Conservation (phyloP, 2,888 invertebrate genomes). For the Eucera pruinosa region DNA sequence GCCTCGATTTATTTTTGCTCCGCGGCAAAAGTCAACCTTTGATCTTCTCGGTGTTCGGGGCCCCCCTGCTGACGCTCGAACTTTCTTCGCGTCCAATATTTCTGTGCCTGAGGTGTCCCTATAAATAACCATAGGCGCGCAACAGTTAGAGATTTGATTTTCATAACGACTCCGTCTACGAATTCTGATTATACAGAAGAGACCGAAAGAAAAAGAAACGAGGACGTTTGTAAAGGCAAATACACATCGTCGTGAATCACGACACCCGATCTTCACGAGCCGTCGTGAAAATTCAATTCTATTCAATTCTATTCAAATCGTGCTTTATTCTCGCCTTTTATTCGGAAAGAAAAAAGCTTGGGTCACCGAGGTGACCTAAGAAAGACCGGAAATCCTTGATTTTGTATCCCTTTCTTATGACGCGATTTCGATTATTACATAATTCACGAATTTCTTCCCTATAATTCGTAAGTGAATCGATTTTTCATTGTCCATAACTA, state of each 20-base stretch:
- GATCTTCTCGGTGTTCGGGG: constrained; percentile 36
- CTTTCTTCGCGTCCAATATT: constrained; percentile 27
- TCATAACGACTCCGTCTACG: background rate
- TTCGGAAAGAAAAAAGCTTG: background rate
- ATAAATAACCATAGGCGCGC: constrained; percentile 19
- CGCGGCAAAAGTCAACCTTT: constrained; percentile 49
- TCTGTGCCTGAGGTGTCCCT: background rate
- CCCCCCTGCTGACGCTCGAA: background rate
- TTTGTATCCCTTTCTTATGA: no score
- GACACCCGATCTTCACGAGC: constrained; percentile 17
- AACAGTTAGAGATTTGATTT: constrained; percentile 1
- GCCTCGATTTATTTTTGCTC: constrained; percentile 59
- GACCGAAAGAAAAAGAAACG: background rate
- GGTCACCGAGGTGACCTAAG: no score
- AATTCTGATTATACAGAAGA: background rate
- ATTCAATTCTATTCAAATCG: constrained; percentile 46
- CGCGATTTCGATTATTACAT: no score
- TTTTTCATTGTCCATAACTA: no score
- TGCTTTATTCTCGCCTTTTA: background rate
- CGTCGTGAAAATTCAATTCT: constrained; percentile 32
- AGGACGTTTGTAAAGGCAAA: constrained; percentile 22
- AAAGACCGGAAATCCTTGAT: background rate
- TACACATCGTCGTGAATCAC: constrained; percentile 39
- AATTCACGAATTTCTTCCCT: no score
- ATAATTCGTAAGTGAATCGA: no score